Percentiles rank a stretch among this genome's conserved stretches.
These are phyloP conservation scores for Odontesthes bonariensis DNA, from an alignment of 2,113 vertebrate species.

Conservation along the genomic window DNA sequence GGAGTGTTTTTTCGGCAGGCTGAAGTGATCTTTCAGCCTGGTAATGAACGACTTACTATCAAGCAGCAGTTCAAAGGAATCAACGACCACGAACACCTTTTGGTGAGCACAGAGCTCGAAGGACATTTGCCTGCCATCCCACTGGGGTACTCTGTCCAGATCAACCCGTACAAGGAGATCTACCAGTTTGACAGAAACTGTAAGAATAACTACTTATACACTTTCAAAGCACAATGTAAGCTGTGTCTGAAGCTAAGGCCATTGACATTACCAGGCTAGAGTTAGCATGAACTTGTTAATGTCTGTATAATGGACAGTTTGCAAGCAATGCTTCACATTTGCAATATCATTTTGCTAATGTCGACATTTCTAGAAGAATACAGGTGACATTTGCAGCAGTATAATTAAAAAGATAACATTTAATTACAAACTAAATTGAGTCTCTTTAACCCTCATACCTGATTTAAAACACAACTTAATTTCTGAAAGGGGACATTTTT, in stretches of 20 bases:
- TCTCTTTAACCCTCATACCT: too few relatives aligned
- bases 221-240: too few relatives aligned
- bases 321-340: too few relatives aligned
- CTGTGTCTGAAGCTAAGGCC: not conserved
- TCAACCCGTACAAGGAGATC: conserved; percentile 90
- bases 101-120: conserved; percentile 90
- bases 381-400: too few relatives aligned
- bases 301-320: too few relatives aligned
- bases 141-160: conserved; percentile 82
- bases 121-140: conserved; percentile 87
- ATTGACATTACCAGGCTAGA: not conserved
- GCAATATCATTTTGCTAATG: too few relatives aligned
- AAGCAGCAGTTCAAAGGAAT: conserved; percentile 91
- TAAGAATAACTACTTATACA: conserved; percentile 68
- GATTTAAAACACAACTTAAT: too few relatives aligned
- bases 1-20: conserved; percentile 89
- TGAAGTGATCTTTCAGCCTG: conserved; percentile 89
- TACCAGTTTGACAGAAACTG: conserved; percentile 88
- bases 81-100: conserved; percentile 93
- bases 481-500: too few relatives aligned
- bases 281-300: too few relatives aligned
- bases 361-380: too few relatives aligned
- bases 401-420: too few relatives aligned
- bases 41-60: conserved; percentile 87
- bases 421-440: not conserved